phyloP scores from a whole-genome alignment of 2,797 vertebrate genomes.

The Pipistrellus pygmaeus region DNA sequence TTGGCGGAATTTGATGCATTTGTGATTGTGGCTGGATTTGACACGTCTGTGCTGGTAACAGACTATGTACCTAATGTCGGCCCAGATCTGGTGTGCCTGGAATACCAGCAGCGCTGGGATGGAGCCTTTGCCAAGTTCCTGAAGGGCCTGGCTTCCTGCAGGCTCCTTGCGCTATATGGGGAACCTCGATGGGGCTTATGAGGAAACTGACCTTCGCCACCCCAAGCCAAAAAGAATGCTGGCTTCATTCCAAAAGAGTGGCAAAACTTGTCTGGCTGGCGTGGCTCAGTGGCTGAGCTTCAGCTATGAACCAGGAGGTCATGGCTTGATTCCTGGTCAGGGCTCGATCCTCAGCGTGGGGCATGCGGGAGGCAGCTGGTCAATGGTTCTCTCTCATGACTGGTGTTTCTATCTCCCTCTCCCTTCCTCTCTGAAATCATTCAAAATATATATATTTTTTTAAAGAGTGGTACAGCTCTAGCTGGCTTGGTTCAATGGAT shows the following conservation, averaged over 20 bases:
- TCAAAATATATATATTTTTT: too few species aligned
- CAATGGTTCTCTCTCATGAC: too few species aligned
- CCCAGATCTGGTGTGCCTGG: constrained; percentile 92
- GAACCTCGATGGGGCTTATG: constrained; percentile 95
- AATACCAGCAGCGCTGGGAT: constrained; percentile 95
- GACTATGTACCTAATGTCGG: constrained; percentile 93
- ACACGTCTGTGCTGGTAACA: constrained; percentile 92
- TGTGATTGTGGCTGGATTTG: constrained; percentile 88
- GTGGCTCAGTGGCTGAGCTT: too few species aligned
- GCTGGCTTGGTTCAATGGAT: too few species aligned
- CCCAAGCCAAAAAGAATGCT: constrained; percentile 94
- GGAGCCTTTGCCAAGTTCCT: constrained; percentile 92
- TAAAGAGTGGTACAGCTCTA: too few species aligned
- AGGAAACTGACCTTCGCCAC: constrained; percentile 95
- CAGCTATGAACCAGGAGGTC: too few species aligned
- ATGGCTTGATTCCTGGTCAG: too few species aligned
- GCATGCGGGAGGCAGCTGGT: too few species aligned
- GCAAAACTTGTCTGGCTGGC: constrained; percentile 82
- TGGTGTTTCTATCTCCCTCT: too few species aligned
- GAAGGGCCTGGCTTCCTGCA: constrained; percentile 90
- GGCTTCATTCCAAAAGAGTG: constrained; percentile 94
- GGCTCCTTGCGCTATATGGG: constrained; percentile 93
- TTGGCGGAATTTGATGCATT: constrained; percentile 90
- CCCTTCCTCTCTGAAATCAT: too few species aligned
- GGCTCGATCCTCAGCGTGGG: too few species aligned